Evolutionary conservation across 2,888 invertebrate genomes (phyloP).

Genomic region (Cosmia pyralina): DNA sequence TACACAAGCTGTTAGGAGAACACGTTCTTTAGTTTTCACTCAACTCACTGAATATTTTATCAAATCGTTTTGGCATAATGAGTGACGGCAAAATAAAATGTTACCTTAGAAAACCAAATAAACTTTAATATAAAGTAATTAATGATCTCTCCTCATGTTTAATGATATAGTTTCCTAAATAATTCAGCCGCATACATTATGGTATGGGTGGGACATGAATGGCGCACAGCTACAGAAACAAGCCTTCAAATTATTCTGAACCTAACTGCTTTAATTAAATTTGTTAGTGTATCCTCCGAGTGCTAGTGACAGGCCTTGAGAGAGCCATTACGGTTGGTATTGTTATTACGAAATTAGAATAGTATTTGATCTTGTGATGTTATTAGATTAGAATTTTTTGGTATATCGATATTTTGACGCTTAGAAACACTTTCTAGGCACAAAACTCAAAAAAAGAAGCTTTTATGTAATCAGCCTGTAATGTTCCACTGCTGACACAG

Average conservation of each 20-base stretch:
- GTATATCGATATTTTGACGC: background rate
- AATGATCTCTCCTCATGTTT: background rate
- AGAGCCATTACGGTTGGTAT: constrained; percentile 21
- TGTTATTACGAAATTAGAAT: constrained; percentile 6
- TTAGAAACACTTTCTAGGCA: background rate
- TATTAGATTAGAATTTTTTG: background rate
- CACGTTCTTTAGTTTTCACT: background rate
- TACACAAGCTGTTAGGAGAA: constrained; percentile 70
- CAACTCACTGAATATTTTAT: background rate
- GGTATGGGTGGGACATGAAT: constrained; percentile 15
- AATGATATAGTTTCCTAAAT: constrained; percentile 26
- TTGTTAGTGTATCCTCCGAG: constrained; percentile 34
- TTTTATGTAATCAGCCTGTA: background rate
- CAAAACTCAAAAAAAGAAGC: background rate
- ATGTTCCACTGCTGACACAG: background rate
- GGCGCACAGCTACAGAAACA: constrained; percentile 24
- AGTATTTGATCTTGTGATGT: constrained; percentile 12
- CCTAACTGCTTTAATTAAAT: constrained; percentile 44
- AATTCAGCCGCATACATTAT: constrained; percentile 35
- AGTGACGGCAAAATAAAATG: constrained; percentile 28
- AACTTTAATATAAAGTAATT: background rate
- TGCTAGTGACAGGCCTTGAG: constrained; percentile 11
- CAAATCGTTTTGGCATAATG: constrained; percentile 32
- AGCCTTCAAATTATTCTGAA: constrained; percentile 40
- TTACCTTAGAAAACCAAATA: background rate